Conservation (phyloP, 2,888 invertebrate genomes). For the Polydesmus complanatus region DNA sequence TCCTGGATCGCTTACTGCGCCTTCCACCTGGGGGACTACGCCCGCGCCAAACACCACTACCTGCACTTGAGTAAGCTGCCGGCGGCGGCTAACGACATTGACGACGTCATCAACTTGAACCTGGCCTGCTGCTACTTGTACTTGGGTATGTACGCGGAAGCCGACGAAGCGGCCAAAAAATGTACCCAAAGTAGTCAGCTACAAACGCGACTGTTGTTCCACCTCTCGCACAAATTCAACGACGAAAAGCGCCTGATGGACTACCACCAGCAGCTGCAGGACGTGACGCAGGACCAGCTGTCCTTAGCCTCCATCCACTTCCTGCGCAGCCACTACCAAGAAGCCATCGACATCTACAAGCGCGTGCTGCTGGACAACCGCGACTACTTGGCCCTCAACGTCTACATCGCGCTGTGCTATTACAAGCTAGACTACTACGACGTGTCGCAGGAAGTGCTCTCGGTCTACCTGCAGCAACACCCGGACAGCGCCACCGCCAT, state of each 20-base stretch:
- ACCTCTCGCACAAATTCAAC: slow-evolving; percentile 80
- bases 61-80: slow-evolving; percentile 30
- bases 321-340: slow-evolving; percentile 89
- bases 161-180: slow-evolving; percentile 43
- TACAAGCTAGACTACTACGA: slow-evolving; percentile 98
- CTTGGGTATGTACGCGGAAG: slow-evolving; percentile 65
- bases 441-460: slow-evolving; percentile 92
- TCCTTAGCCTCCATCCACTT: slow-evolving; percentile 93
- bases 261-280: slow-evolving; percentile 68
- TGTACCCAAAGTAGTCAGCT: slow-evolving; percentile 39
- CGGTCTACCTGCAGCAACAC: slow-evolving; percentile 77
- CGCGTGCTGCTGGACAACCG: slow-evolving; percentile 78
- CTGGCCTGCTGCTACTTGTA: slow-evolving; percentile 92
- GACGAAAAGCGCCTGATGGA: slow-evolving; percentile 74
- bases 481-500: slow-evolving; percentile 89
- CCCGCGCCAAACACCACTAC: slow-evolving; percentile 53
- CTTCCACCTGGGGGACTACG: slow-evolving; percentile 91
- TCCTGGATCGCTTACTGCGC: slow-evolving; percentile 90
- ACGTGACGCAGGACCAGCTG: slow-evolving; percentile 84
- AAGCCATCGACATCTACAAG: slow-evolving; percentile 97
- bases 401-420: slow-evolving; percentile 93
- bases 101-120: slow-evolving; percentile 51
- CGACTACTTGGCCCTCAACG: slow-evolving; percentile 82
- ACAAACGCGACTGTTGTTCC: slow-evolving; percentile 72
- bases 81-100: slow-evolving; percentile 38